These are phyloP conservation scores for Mobula birostris DNA, from an alignment of 2,113 vertebrate genomes.

Conservation along the genomic window DNA sequence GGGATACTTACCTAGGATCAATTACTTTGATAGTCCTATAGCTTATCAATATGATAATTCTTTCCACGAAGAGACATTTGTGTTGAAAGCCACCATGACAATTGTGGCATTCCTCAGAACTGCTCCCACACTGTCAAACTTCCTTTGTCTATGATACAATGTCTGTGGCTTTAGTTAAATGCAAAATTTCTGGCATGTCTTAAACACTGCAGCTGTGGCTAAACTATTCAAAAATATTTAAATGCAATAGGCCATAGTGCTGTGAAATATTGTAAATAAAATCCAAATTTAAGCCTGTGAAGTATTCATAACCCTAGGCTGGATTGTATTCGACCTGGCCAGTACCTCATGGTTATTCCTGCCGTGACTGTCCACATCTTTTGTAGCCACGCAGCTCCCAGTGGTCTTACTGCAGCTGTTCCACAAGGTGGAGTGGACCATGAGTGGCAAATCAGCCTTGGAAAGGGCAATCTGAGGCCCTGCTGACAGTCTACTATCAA, in stretches of 20 bases:
- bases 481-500: too few relatives aligned
- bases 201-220: neutral
- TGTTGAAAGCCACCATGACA: neutral
- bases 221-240: neutral
- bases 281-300: neutral
- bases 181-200: too few relatives aligned
- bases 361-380: too few relatives aligned
- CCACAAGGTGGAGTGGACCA: too few relatives aligned
- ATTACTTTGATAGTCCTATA: neutral
- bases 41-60: neutral
- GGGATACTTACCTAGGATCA: conserved; percentile 37
- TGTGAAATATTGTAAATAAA: neutral
- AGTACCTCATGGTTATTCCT: too few relatives aligned
- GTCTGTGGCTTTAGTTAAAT: neutral
- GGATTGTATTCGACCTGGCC: too few relatives aligned
- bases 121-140: neutral
- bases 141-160: neutral
- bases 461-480: too few relatives aligned
- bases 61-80: too few relatives aligned
- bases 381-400: too few relatives aligned
- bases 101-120: neutral
- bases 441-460: too few relatives aligned
- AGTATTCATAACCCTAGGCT: neutral
- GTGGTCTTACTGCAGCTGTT: too few relatives aligned
- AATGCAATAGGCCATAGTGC: neutral